These are phyloP conservation scores for Cabera pusaria DNA, from an alignment of 2,888 invertebrate genomes.

Conservation along the genomic window DNA sequence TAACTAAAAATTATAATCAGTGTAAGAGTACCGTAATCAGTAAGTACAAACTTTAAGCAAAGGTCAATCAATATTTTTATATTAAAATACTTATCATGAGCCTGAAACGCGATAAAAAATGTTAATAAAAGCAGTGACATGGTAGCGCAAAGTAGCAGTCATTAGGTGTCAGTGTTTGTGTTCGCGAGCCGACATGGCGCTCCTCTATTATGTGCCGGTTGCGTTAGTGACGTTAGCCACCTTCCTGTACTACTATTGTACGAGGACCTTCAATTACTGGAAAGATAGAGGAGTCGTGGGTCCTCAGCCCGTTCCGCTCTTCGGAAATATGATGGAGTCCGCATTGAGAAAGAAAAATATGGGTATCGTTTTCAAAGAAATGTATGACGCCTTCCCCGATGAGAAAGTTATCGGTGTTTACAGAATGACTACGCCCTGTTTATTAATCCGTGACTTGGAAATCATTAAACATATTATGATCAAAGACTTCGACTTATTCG, in stretches of 20 bases:
- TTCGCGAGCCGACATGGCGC: too few relatives aligned
- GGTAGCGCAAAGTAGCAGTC: too few relatives aligned
- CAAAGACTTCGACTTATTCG: conserved; percentile 54
- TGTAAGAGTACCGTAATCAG: too few relatives aligned
- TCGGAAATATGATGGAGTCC: conserved; percentile 46
- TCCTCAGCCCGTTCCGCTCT: conserved; percentile 44
- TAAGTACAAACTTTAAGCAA: too few relatives aligned
- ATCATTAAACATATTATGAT: conserved; percentile 54
- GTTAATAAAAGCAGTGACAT: too few relatives aligned
- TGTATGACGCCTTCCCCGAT: conserved; percentile 46
- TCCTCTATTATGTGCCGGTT: background rate
- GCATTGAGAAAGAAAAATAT: conserved; percentile 36
- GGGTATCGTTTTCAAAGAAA: conserved; percentile 36
- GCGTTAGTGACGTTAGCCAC: conserved; percentile 21
- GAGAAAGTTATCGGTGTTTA: conserved; percentile 58
- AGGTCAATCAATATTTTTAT: too few relatives aligned
- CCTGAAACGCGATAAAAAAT: too few relatives aligned
- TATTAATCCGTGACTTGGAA: conserved; percentile 55
- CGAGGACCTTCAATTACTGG: conserved; percentile 52
- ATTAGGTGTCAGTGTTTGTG: too few relatives aligned
- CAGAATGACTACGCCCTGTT: conserved; percentile 46
- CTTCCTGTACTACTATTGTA: conserved; percentile 42
- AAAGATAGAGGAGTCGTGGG: conserved; percentile 42
- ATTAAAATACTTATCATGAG: too few relatives aligned
- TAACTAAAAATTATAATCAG: too few relatives aligned